phyloP scores from a whole-genome alignment of 2,797 vertebrate species.

The Peromyscus aztecus region DNA sequence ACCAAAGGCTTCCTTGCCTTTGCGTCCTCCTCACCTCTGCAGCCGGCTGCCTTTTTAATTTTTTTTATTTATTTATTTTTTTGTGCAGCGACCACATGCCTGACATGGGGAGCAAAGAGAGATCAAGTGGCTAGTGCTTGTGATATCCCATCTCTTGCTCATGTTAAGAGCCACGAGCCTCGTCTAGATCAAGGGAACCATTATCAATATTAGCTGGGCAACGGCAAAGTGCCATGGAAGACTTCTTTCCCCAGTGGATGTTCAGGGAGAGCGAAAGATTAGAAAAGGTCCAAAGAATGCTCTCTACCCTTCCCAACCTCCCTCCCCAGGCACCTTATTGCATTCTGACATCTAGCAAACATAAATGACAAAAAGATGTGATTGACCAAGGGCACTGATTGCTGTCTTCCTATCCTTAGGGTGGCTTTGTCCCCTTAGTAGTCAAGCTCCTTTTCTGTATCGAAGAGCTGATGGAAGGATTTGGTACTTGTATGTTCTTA shows the following conservation, averaged over 20 bases:
- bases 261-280: neutral
- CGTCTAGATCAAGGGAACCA: slow-evolving; percentile 24
- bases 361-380: neutral
- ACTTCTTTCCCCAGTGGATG: neutral
- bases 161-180: neutral
- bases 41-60: neutral
- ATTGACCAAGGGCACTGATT: neutral
- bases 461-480: neutral
- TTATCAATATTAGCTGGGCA: slow-evolving; percentile 40
- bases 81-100: slow-evolving; percentile 30
- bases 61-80: neutral
- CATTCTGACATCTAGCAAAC: neutral
- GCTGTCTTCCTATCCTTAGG: neutral
- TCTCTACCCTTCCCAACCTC: neutral
- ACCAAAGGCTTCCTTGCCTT: accelerated
- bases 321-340: too few relatives aligned
- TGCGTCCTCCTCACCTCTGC: neutral
- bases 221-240: slow-evolving; percentile 14
- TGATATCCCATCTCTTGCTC: neutral
- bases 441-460: neutral
- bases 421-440: neutral
- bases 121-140: slow-evolving; percentile 25
- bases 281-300: neutral
- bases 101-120: slow-evolving; percentile 50
- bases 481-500: neutral